Evolutionary conservation across 2,797 vertebrate species (phyloP), one percentile per base, ranked within the genome.

Genomic region (Remorina albescens): DNA sequence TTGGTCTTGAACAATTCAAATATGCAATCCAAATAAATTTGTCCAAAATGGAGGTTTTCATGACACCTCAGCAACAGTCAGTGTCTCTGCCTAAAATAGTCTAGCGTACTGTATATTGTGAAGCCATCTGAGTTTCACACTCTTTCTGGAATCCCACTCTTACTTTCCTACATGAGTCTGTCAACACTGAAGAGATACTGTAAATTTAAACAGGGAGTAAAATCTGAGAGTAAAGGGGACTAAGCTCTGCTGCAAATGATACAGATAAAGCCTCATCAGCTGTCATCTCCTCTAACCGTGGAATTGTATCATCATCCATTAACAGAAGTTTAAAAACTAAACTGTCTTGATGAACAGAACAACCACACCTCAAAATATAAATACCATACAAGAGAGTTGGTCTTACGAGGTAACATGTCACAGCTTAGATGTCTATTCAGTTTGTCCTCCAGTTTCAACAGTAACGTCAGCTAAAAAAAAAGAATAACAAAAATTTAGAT

Each of bases 401-500:
- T 67, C 90, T 92, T 89, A 93, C 92, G 95, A 89, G 96, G 96
- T 94, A 97, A 95, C 85, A 98, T 93, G 90, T 98, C 98, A 93
- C 98, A 99, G 96, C 97, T 99, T 92, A 99, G 93, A 91, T 99
- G 98, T 90, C 98, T 94, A 86, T 98, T 99, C 91, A 99, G 88
- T 89, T 99, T 99, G 93, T 99, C 98, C 88, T 99, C 98, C 92
- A 99, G 95, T 93, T 98, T 99, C 91, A 99, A 94, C 89, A 99
- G 94, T 86, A 99, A 93, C 0, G 97, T 98, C 76, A 99, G 84
- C 98, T 99, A 55, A 50, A 68, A 64, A 34, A 57, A 79, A 57
- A 69, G 39, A 86, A 65, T 74, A 46, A 82, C 5, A 63, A 44
- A 5, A 58, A 23, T 18, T n/a, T n/a, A n/a, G n/a, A n/a, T n/a